phyloP scores from a whole-genome alignment of 2,888 invertebrate genomes.

The Halictus ligatus region DNA sequence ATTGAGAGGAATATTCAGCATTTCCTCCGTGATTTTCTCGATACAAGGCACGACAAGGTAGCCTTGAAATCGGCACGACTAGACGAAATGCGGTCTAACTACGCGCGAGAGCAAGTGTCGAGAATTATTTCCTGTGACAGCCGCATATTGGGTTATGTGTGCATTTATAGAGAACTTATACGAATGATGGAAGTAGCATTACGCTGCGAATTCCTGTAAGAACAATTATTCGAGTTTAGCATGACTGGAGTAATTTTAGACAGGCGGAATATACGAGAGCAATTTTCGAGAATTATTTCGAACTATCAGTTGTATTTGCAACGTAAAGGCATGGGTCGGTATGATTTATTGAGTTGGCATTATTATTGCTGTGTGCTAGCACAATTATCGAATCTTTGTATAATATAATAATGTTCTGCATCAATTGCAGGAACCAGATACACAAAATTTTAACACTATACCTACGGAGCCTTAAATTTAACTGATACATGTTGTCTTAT shows the following conservation, averaged over 20 bases:
- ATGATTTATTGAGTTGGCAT: too few relatives aligned
- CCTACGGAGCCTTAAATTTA: too few relatives aligned
- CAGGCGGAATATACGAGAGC: background rate
- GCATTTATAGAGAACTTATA: background rate
- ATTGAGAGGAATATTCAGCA: too few relatives aligned
- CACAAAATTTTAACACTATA: too few relatives aligned
- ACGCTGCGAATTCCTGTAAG: background rate
- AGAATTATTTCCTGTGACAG: background rate
- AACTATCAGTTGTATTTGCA: background rate
- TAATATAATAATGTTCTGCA: background rate
- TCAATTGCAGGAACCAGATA: background rate
- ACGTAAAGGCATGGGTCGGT: too few relatives aligned
- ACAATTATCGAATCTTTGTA: too few relatives aligned
- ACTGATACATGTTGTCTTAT: too few relatives aligned
- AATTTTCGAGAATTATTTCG: background rate
- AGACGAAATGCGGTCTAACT: too few relatives aligned
- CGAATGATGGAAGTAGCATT: background rate
- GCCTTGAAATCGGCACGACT: too few relatives aligned
- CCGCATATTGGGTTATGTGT: background rate
- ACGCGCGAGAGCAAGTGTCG: background rate
- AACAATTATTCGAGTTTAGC: background rate
- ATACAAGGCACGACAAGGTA: too few relatives aligned
- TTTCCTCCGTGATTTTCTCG: too few relatives aligned
- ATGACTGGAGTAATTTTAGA: background rate
- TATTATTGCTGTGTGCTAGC: too few relatives aligned